Percentiles rank a stretch among this genome's conserved stretches.
These are phyloP conservation scores for Epizoanthus scotinus DNA, from an alignment of 92 coral and sea anemone genomes.

Conservation along the genomic window DNA sequence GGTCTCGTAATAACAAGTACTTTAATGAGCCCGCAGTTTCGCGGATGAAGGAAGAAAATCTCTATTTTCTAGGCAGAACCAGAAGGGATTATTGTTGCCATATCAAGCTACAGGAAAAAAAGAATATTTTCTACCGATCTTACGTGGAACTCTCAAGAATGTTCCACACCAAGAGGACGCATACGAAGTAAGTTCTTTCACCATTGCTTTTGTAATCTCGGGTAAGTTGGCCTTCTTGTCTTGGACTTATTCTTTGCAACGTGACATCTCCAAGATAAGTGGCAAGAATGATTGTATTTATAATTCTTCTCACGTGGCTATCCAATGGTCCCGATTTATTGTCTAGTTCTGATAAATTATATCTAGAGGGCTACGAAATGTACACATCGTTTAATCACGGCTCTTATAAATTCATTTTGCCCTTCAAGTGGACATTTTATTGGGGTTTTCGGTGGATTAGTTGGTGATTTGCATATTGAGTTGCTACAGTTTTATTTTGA, in stretches of 20 bases:
- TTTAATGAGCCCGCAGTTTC: constrained; percentile 34
- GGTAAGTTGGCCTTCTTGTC: neutral
- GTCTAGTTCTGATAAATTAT: neutral
- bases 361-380: neutral
- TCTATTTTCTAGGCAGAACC: constrained; percentile 1
- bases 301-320: neutral
- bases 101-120: neutral
- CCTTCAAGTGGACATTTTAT: neutral
- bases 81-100: neutral
- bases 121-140: neutral
- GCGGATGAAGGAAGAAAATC: constrained; percentile 30
- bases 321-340: neutral
- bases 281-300: neutral
- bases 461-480: constrained; percentile 29
- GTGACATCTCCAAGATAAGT: neutral
- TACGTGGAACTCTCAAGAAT: constrained; percentile 16
- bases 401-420: neutral
- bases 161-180: constrained; percentile 8
- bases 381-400: constrained; percentile 4
- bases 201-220: neutral
- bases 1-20: neutral
- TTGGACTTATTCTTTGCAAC: neutral
- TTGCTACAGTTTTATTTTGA: constrained; percentile 15
- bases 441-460: neutral
- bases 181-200: constrained; percentile 24